Evolutionary conservation across 2,888 invertebrate genomes (phyloP).

Genomic region (Sialis lutaria): DNA sequence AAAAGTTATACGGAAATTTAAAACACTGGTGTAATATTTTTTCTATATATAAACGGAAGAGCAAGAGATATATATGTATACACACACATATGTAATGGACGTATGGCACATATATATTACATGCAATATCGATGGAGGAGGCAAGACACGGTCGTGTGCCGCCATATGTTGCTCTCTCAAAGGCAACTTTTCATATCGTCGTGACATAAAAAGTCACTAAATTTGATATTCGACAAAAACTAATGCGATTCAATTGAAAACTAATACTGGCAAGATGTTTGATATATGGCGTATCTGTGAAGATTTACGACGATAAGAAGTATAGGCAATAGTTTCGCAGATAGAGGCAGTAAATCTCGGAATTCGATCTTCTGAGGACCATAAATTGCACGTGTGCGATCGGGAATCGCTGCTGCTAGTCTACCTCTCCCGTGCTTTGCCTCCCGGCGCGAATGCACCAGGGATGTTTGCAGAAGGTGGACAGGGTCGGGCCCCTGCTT

Average conservation of each 20-base stretch:
- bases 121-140: too few relatives aligned
- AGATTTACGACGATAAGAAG: slow-evolving; percentile 25
- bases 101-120: too few relatives aligned
- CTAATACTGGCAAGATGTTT: slow-evolving; percentile 17
- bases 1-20: too few relatives aligned
- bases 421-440: neutral
- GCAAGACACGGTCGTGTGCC: too few relatives aligned
- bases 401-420: neutral
- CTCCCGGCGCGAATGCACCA: neutral
- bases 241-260: slow-evolving; percentile 22
- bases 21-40: too few relatives aligned
- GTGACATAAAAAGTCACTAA: slow-evolving; percentile 6
- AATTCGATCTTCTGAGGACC: slow-evolving; percentile 27
- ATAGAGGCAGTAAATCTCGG: slow-evolving; percentile 27
- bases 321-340: slow-evolving; percentile 27
- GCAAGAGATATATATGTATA: too few relatives aligned
- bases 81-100: too few relatives aligned
- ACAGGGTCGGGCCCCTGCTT: too few relatives aligned
- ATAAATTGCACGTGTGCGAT: slow-evolving; percentile 26
- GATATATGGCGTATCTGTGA: slow-evolving; percentile 23
- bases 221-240: slow-evolving; percentile 17
- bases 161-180: too few relatives aligned
- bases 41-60: too few relatives aligned
- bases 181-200: neutral
- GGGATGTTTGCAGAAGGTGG: too few relatives aligned